phyloP scores from a whole-genome alignment of 2,113 vertebrate species.

The Colistium nudipinnis region DNA sequence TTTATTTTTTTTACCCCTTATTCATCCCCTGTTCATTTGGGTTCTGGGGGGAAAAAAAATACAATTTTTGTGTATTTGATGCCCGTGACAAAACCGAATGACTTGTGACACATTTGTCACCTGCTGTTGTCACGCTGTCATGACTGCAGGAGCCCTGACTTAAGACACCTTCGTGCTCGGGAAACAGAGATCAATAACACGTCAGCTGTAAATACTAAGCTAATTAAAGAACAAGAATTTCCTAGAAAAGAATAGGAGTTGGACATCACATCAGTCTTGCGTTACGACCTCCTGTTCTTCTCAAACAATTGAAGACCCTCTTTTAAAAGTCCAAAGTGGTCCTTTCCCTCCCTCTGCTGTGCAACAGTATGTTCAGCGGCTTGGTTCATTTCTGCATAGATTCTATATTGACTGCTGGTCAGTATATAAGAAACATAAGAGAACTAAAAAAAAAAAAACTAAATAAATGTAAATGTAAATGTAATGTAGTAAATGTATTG shows the following conservation, averaged over 20 bases:
- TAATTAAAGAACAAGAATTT: neutral
- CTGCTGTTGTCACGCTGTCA: no score
- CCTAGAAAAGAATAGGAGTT: neutral
- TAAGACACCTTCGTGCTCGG: no score
- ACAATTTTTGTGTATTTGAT: no score
- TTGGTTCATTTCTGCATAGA: neutral
- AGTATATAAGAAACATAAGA: neutral
- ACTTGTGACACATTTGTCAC: no score
- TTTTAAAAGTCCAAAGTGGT: neutral
- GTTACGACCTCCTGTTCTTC: neutral
- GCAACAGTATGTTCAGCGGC: neutral
- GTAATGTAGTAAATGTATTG: no score
- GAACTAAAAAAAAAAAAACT: neutral
- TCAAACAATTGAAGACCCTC: neutral
- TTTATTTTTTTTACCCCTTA: neutral
- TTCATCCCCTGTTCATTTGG: neutral
- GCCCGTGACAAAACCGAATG: no score
- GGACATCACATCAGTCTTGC: neutral
- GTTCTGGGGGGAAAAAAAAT: no score
- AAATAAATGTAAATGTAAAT: no score
- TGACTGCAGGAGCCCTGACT: no score
- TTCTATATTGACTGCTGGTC: no score
- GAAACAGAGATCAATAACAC: no score
- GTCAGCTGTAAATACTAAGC: neutral
- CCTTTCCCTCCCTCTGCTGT: conserved; percentile 34